Conservation (phyloP, 2,888 invertebrate species). For the Hecatera dysodea region DNA sequence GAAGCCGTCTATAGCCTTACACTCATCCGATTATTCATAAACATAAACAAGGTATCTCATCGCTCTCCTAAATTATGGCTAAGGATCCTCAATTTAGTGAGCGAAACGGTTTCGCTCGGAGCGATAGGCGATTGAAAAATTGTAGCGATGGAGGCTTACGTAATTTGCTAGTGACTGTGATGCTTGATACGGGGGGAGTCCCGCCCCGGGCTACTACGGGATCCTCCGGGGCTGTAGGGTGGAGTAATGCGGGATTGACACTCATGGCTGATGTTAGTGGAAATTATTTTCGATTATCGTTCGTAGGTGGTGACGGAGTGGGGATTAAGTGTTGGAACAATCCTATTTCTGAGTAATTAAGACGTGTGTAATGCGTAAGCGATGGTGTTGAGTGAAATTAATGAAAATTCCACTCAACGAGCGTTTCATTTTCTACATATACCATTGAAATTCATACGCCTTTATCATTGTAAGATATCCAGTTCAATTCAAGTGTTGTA, state of each 20-base stretch:
- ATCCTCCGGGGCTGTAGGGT: constrained; percentile 64
- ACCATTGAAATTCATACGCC: background rate
- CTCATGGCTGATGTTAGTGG: constrained; percentile 57
- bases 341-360: constrained; percentile 4
- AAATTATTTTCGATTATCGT: constrained; percentile 61
- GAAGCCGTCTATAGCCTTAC: constrained; percentile 10
- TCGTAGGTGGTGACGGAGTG: constrained; percentile 4
- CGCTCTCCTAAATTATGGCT: constrained; percentile 78
- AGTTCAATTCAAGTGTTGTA: background rate
- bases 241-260: constrained; percentile 62
- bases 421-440: background rate
- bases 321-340: constrained; percentile 16
- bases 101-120: constrained; percentile 76
- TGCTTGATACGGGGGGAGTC: constrained; percentile 67
- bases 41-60: constrained; percentile 51
- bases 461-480: background rate
- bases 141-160: constrained; percentile 81
- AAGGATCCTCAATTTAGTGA: constrained; percentile 81
- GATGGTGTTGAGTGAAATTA: background rate
- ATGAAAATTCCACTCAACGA: background rate
- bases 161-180: constrained; percentile 81
- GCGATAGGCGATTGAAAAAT: constrained; percentile 88
- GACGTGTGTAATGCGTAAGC: background rate
- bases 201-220: constrained; percentile 66
- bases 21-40: constrained; percentile 35